Conservation (phyloP, 2,888 invertebrate genomes). For the Rotaria socialis region DNA sequence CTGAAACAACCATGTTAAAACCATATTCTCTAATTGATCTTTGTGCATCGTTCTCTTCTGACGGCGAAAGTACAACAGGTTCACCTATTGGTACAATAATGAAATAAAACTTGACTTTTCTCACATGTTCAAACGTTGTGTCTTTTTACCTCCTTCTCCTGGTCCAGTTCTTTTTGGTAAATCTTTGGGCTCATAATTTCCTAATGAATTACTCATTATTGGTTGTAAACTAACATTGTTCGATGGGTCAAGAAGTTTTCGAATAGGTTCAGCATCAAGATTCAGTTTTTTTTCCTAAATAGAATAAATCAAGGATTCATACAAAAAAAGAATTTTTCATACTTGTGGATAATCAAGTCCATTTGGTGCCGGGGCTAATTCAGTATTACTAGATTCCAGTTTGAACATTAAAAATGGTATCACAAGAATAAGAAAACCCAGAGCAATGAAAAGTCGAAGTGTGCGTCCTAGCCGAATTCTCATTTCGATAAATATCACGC, state of each 20-base stretch:
- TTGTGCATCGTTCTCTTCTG: constrained; percentile 77
- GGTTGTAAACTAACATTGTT: constrained; percentile 48
- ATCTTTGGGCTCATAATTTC: constrained; percentile 77
- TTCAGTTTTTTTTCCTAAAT: not conserved
- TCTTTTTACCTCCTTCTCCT: constrained; percentile 69
- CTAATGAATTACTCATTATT: constrained; percentile 56
- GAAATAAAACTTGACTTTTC: too few relatives aligned
- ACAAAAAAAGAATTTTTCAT: not conserved
- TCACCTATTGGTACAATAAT: not conserved
- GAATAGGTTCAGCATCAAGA: not conserved
- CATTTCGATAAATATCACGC: not conserved
- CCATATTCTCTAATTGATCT: constrained; percentile 88
- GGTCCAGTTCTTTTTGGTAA: constrained; percentile 50
- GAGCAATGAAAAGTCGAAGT: not conserved
- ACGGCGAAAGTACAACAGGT: constrained; percentile 56
- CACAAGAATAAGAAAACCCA: not conserved
- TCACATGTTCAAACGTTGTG: too few relatives aligned
- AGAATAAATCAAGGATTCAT: not conserved
- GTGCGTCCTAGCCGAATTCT: not conserved
- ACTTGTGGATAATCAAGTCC: not conserved
- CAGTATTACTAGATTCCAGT: not conserved
- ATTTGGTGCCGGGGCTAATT: not conserved
- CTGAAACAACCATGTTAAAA: constrained; percentile 93
- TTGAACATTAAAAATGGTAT: not conserved
- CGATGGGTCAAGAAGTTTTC: constrained; percentile 48